Percentiles rank a stretch among this genome's conserved stretches.
Conservation (phyloP, 2,113 vertebrate species). For the Lutjanus erythropterus region DNA sequence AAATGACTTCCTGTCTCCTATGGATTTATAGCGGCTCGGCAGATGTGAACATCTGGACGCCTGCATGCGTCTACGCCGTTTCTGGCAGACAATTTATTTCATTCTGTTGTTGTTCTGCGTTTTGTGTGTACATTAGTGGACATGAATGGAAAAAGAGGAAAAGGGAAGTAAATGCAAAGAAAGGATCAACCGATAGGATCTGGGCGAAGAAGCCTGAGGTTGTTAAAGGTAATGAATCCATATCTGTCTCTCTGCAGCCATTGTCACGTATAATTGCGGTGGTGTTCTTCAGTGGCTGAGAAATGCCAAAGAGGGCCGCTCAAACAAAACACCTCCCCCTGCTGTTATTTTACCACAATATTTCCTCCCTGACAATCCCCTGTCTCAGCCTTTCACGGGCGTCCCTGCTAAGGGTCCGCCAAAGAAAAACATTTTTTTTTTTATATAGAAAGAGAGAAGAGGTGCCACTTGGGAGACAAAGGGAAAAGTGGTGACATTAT, state of each 20-base stretch:
- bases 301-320: constrained; percentile 85
- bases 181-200: constrained; percentile 68
- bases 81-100: constrained; percentile 2
- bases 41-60: constrained; percentile 35
- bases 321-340: constrained; percentile 87
- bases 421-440: constrained; percentile 78
- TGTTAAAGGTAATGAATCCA: constrained; percentile 89
- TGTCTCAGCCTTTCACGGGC: constrained; percentile 77
- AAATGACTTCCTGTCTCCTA: constrained; percentile 23
- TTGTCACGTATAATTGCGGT: constrained; percentile 89
- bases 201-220: constrained; percentile 84
- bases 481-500: constrained; percentile 85
- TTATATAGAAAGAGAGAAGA: constrained; percentile 2
- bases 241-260: constrained; percentile 83
- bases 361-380: constrained; percentile 87
- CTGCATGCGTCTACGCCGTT: background rate
- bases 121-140: constrained; percentile 42
- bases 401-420: constrained; percentile 40
- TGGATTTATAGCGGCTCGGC: constrained; percentile 5
- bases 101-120: constrained; percentile 1
- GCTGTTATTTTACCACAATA: constrained; percentile 87
- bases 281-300: constrained; percentile 84
- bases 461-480: constrained; percentile 74
- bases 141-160: constrained; percentile 19
- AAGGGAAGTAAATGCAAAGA: constrained; percentile 34